Evolutionary conservation across 92 coral and sea anemone genomes (phyloP), one percentile per base, ranked within the genome.

Genomic region (Phenganax marumi): DNA sequence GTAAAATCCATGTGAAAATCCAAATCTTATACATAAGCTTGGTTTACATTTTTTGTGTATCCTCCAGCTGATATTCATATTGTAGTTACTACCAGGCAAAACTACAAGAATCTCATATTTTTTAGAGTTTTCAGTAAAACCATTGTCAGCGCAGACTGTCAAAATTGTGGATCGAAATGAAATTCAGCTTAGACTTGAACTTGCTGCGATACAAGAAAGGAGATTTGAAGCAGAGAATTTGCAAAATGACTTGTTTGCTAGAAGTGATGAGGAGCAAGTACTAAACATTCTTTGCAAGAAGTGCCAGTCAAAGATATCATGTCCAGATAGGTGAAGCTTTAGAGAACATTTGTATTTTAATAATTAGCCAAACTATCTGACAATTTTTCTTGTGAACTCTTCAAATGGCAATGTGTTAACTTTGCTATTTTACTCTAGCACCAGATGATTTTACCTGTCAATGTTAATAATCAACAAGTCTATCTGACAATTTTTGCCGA

Each of bases 71-170:
- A 0, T 33, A 5, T 33, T 33, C 43, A 33, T 33, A 33, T 33
- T 33, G 43, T 33, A 1, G 5, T 33, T 33, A 33, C 5, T 5
- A 5, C 43, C 43, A 33, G 2, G 43, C 43, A 33, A 33, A 33
- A 33, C 43, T 33, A 1, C 43, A 33, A 33, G 43, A 33, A 33
- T 33, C 3, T 14, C 49, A 3, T 12, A 49, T 14, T 50, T 33
- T 55, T 3, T 74, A 76, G 81, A 16, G 10, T 63, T 78, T 61
- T 48, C 72, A 8, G 26, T 78, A 22, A 24, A 48, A 26, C 83
- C 71, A 48, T n/a, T 23, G 18, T 78, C 83, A 60, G 72, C 71
- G 3, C 83, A 78, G 46, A 43, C 83, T 18, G 73, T n/a, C 12
- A 62, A 52, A 43, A 50, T 78, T 62, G 43, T 78, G 17, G 10